Conservation (phyloP, 1,140 invertebrate genomes). For the Wiebesia pumilae region DNA sequence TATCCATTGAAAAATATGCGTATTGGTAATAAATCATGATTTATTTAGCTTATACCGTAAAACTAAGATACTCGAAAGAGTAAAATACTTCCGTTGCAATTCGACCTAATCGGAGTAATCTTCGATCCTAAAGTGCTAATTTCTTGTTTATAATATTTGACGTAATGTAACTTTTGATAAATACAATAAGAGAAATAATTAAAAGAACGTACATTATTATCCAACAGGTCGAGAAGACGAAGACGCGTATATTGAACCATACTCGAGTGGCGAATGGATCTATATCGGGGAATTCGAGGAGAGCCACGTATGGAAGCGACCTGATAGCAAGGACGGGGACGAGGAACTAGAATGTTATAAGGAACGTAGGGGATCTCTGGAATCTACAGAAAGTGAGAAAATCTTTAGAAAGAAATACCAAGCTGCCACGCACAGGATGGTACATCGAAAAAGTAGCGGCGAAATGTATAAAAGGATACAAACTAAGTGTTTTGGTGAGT, state of each 20-base stretch:
- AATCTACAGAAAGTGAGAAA: conserved; percentile 90
- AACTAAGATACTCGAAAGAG: no score
- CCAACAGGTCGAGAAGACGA: conserved; percentile 78
- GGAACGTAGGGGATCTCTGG: conserved; percentile 77
- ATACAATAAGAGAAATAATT: neutral
- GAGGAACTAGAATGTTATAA: conserved; percentile 69
- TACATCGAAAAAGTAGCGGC: conserved; percentile 92
- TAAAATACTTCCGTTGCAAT: no score
- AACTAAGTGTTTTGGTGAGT: conserved; percentile 89
- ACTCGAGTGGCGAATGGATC: conserved; percentile 83
- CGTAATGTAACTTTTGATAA: neutral
- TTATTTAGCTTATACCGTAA: no score
- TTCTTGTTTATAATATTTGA: neutral
- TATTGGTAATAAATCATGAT: no score
- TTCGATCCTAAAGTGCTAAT: no score
- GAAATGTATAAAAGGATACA: conserved; percentile 92
- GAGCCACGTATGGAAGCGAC: conserved; percentile 80
- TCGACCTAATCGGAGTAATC: no score
- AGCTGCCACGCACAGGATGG: conserved; percentile 89
- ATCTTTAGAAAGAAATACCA: conserved; percentile 91
- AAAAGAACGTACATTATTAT: neutral
- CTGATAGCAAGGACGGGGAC: conserved; percentile 72
- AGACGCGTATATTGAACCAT: conserved; percentile 83
- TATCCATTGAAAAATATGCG: no score
- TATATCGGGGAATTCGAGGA: conserved; percentile 85